Evolutionary conservation across 2,113 vertebrate species (phyloP).

Genomic region (Tautogolabrus adspersus): DNA sequence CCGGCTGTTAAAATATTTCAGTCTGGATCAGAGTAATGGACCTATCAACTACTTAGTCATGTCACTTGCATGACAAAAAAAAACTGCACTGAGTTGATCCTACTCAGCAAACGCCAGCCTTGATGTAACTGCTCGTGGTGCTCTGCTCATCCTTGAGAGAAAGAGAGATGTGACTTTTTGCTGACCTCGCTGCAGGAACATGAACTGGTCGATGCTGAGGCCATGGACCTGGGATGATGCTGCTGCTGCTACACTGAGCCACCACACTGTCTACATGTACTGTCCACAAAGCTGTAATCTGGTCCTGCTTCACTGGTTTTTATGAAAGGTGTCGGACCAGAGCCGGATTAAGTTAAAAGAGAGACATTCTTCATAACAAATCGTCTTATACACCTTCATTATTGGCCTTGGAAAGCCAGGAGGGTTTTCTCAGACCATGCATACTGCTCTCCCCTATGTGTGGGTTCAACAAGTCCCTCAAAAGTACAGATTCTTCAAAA

Average conservation of each 20-base stretch:
- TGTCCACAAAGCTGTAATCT: background rate
- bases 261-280: background rate
- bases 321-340: conserved; percentile 25
- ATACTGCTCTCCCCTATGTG: background rate
- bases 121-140: background rate
- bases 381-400: conserved; percentile 5
- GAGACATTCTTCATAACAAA: background rate
- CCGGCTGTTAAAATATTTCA: background rate
- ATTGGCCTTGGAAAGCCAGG: background rate
- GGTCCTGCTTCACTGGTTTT: conserved; percentile 23
- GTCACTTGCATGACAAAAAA: background rate
- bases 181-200: conserved; percentile 33
- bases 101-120: background rate
- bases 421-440: background rate
- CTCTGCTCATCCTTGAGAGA: conserved; percentile 10
- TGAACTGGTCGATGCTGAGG: conserved; percentile 11
- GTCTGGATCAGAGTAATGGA: background rate
- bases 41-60: background rate
- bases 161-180: conserved; percentile 21
- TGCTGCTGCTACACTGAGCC: background rate
- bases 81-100: background rate
- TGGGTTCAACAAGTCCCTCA: conserved; percentile 32
- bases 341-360: conserved; percentile 11
- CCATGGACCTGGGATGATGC: background rate
- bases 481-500: conserved; percentile 28